Conservation (phyloP, 2,888 invertebrate genomes). For the Elgonia sp. region DNA sequence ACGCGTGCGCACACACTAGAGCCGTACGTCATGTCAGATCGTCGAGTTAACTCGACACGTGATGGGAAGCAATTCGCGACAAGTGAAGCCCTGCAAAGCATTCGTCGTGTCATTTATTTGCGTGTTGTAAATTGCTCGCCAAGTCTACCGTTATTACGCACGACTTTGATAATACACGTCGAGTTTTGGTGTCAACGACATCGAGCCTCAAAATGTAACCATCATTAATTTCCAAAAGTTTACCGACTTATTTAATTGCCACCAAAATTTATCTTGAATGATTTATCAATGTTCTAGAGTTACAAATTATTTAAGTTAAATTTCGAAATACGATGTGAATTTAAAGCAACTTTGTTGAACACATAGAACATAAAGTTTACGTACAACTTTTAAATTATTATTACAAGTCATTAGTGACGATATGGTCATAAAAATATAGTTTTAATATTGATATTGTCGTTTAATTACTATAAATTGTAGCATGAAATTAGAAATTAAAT, state of each 20-base stretch:
- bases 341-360: no score
- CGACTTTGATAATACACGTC: conserved; percentile 49
- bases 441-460: no score
- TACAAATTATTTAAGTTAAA: no score
- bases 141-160: conserved; percentile 64
- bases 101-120: conserved; percentile 70
- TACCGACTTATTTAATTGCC: conserved; percentile 19
- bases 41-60: conserved; percentile 67
- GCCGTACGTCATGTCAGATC: conserved; percentile 57
- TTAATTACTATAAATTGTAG: no score
- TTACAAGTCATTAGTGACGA: no score
- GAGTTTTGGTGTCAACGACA: conserved; percentile 58
- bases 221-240: conserved; percentile 27
- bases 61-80: conserved; percentile 63
- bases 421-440: no score
- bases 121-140: conserved; percentile 68
- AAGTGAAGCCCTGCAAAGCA: conserved; percentile 58
- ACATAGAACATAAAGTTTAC: no score
- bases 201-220: conserved; percentile 38
- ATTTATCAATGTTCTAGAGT: no score
- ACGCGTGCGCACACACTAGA: conserved; percentile 10
- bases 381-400: no score
- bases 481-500: no score
- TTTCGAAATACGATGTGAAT: no score
- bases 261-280: conserved; percentile 24